Conservation (phyloP, 2,797 vertebrate species). For the Helarctos malayanus region DNA sequence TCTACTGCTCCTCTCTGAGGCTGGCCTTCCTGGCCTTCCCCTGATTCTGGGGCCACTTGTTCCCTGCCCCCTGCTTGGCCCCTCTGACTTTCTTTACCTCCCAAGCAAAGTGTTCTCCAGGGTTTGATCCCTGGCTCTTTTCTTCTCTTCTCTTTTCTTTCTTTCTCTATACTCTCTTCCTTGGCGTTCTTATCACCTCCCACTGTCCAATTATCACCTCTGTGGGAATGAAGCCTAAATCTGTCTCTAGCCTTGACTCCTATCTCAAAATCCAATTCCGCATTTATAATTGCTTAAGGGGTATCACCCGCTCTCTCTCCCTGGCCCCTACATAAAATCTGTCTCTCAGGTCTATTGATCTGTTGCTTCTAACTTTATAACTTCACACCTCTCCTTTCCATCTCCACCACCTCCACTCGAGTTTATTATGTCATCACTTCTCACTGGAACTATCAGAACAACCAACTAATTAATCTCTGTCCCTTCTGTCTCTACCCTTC, state of each 20-base stretch:
- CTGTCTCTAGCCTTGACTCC: conserved; percentile 56
- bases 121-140: background rate
- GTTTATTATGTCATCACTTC: conserved; percentile 41
- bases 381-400: background rate
- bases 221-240: conserved; percentile 55
- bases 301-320: background rate
- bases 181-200: conserved; percentile 12
- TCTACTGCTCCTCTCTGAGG: background rate
- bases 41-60: background rate
- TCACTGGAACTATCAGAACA: conserved; percentile 11
- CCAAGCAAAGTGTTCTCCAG: background rate
- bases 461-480: background rate
- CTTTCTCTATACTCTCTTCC: background rate
- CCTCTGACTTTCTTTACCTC: background rate
- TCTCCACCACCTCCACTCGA: background rate
- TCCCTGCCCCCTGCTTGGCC: background rate
- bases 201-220: conserved; percentile 77
- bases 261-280: conserved; percentile 49
- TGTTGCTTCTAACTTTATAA: conserved; percentile 34
- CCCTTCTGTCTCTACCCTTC: conserved; percentile 30
- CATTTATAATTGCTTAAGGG: background rate
- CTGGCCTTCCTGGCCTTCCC: background rate
- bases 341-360: background rate
- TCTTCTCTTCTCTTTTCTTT: background rate
- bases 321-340: background rate